Base-by-base conservation (phyloP, 2,888 invertebrate genomes). In the Callinectes sapidus region DNA sequence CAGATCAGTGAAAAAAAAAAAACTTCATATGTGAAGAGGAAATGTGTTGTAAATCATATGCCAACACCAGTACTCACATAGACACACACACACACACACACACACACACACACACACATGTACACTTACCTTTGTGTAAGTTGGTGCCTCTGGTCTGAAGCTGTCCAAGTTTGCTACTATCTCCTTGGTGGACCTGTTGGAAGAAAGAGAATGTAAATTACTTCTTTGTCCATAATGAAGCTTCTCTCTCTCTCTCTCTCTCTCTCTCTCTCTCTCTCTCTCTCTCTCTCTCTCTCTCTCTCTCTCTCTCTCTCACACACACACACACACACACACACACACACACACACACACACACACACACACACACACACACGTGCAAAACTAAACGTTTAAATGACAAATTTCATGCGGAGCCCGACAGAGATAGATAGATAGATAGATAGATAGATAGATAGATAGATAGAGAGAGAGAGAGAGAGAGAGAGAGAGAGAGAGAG, bases 101-200 rank as follows among this genome's bases (percentile, higher is more conserved):
- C n/a, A n/a, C n/a, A n/a, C n/a, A n/a, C 71, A 71, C 23, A 87
- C 42, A n/a, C 35, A 89, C n/a, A 61, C 32, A 35, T 1, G 66
- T 10, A 35, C n/a, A 81, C 91, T 88, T 23, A 91, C 91, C 89
- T 91, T 91, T 35, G 77, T 77, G 89, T 91, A 91, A 2, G 91
- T 61, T 10, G 88, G 91, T 71, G 77, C 89, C 89, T 81, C 87
- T 2, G 88, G 61, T 32, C 91, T 54, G 54, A 91, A 71, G 89
- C 55, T 88, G 23, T 87, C 88, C 28, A 91, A 77, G 35, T 87
- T 87, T 16, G 88, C 91, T n/a, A 91, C 87, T 0, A 91, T 35
- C 81, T 91, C 91, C 77, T 89, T 91, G 54, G 88, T 91, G 48
- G 91, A 91, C 91, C 91, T 91, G 91, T 13, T 23, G 28, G 61